phyloP scores from a whole-genome alignment of 1,140 invertebrate species.

The Pinna nobilis region DNA sequence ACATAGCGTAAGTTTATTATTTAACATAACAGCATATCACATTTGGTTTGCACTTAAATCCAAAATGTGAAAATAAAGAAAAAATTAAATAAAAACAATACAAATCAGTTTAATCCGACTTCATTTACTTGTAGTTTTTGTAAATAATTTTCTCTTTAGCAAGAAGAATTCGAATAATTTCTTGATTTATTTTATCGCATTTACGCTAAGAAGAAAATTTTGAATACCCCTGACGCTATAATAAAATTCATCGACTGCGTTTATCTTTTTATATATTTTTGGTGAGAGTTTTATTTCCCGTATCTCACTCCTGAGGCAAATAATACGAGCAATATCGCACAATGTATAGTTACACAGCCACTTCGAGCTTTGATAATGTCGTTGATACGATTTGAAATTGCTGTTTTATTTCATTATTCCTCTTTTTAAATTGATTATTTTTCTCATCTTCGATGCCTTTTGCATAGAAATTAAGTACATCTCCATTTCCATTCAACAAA shows the following conservation, averaged over 20 bases:
- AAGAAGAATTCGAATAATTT: too few species aligned
- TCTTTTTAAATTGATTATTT: conserved; percentile 26
- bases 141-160: too few species aligned
- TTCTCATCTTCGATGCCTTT: conserved; percentile 27
- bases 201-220: conserved; percentile 2
- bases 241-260: neutral
- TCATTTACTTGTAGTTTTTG: conserved; percentile 4
- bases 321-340: conserved; percentile 17
- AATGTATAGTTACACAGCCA: conserved; percentile 23
- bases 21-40: too few species aligned
- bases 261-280: conserved; percentile 29
- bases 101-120: neutral
- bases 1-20: too few species aligned
- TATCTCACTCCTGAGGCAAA: conserved; percentile 31
- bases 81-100: neutral
- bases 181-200: conserved; percentile 8
- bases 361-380: conserved; percentile 26
- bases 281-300: conserved; percentile 2
- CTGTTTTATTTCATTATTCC: conserved; percentile 24
- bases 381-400: conserved; percentile 22
- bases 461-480: conserved; percentile 33
- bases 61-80: too few species aligned
- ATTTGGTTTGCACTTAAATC: too few species aligned
- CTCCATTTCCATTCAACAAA: neutral
- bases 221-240: neutral